Percentiles rank a stretch among this genome's conserved stretches.
These are phyloP conservation scores for Clarias macrocephalus DNA, from an alignment of 2,113 vertebrate genomes.

Conservation along the genomic window DNA sequence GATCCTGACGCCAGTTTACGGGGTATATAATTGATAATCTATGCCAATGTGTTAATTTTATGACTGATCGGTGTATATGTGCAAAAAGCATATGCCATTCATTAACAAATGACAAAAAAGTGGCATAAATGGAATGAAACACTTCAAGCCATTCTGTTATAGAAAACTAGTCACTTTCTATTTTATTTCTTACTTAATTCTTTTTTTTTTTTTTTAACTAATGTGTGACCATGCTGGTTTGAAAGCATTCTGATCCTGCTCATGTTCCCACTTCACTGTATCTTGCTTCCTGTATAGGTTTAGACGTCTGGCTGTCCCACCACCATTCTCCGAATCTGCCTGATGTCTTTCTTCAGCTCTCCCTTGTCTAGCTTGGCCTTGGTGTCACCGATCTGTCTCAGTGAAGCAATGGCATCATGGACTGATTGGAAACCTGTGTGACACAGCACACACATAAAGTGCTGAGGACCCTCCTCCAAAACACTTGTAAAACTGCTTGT, in stretches of 20 bases:
- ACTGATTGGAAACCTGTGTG: constrained; percentile 78
- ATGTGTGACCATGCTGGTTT: background rate
- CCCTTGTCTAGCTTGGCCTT: constrained; percentile 78
- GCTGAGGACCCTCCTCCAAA: constrained; percentile 19
- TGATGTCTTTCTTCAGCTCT: constrained; percentile 74
- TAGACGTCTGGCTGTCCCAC: constrained; percentile 53
- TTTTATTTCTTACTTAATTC: background rate
- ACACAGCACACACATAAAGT: background rate
- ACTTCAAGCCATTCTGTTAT: background rate
- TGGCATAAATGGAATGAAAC: background rate
- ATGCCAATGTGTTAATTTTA: too few species aligned
- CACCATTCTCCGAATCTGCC: constrained; percentile 67
- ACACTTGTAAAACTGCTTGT: constrained; percentile 40
- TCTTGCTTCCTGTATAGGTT: constrained; percentile 31
- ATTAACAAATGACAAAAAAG: background rate
- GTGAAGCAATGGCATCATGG: constrained; percentile 76
- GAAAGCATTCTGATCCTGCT: background rate
- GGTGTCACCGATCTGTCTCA: constrained; percentile 77
- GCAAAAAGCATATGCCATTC: background rate
- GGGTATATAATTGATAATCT: too few species aligned
- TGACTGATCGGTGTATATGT: too few species aligned
- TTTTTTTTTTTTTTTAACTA: too few species aligned
- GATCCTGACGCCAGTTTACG: too few species aligned
- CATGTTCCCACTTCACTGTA: too few species aligned
- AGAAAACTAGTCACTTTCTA: background rate